Base-by-base conservation (phyloP, 1,140 invertebrate genomes). In the Zaprionus davidi region DNA sequence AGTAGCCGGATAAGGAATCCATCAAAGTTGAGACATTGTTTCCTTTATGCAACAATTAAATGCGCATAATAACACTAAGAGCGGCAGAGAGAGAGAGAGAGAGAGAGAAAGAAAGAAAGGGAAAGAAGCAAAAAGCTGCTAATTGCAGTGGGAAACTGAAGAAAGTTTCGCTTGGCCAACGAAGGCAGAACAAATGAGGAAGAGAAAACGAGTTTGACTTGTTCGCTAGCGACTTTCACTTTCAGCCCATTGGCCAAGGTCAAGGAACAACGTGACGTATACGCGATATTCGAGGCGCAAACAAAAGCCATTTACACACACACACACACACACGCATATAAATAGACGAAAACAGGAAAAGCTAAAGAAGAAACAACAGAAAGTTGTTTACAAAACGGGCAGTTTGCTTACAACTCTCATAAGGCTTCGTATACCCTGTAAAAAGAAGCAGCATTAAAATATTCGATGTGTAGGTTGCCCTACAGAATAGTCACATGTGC, bases 351-450 rank as follows among this genome's bases (percentile, higher is more conserved):
- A 71, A 69, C 49, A 74, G 36, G 38, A 69, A 56, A 60, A 34
- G 26, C 22, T 12, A 56, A 56, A 2, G 26, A n/a, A 24, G 26
- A 41, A 31, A 20, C 15, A 36, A 56, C 6, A 75, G 28, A 41
- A 17, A 46, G 34, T 56, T 85, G 82, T 85, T 85, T 76, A 85
- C 82, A 78, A 69, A 85, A 80, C 69, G 67, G 55, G 22, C 51
- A n/a, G 24, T 13, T n/a, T 31, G 36, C 26, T n/a, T 0, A n/a
- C 17, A 22, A 67, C 63, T 56, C 31, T 24, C 11, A 56, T 24
- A 31, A 51, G 15, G 17, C 20, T 7, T 11, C 3, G 9, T 15
- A 55, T 57, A 57, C 53, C 62, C 62, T 57, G 53, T 57, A 70
- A 44, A 41, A 7, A 22, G 46, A 11, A 5, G n/a, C 31, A 34